A percentile compares a stretch with the other conserved stretches of the same genome.
Conservation (phyloP, 2,113 vertebrate genomes). For the Erythrocercus mccallii region DNA sequence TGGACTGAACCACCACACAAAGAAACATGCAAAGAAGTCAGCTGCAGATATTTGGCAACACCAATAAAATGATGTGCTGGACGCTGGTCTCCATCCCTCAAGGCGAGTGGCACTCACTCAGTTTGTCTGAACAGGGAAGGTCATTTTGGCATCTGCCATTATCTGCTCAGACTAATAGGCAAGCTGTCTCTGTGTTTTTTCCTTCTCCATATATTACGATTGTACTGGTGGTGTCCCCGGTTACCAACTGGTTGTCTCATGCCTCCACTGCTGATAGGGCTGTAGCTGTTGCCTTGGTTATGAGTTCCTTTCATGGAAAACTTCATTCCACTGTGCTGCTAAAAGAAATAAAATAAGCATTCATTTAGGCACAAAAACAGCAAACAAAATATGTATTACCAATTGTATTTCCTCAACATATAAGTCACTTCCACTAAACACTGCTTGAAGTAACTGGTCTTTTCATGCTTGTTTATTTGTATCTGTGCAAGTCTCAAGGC, state of each 20-base stretch:
- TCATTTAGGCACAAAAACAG: not conserved
- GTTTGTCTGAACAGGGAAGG: conserved; percentile 45
- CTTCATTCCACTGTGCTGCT: conserved; percentile 84
- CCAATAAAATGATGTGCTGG: conserved; percentile 65
- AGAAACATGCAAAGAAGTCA: conserved; percentile 81
- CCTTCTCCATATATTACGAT: conserved; percentile 89
- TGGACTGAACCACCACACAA: conserved; percentile 72
- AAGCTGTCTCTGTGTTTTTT: conserved; percentile 91
- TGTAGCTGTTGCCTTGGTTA: conserved; percentile 76
- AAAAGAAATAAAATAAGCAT: not conserved
- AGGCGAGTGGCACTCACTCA: conserved; percentile 51
- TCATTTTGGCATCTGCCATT: conserved; percentile 54
- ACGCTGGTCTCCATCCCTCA: conserved; percentile 70
- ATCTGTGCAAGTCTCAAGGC: not conserved
- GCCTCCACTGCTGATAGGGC: conserved; percentile 63
- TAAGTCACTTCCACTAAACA: not conserved
- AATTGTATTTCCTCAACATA: not conserved
- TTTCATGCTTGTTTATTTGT: not conserved
- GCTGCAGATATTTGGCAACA: conserved; percentile 69
- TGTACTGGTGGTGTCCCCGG: conserved; percentile 86
- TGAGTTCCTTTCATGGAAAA: conserved; percentile 88
- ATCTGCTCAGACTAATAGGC: conserved; percentile 94
- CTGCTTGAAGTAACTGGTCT: not conserved
- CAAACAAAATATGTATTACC: not conserved
- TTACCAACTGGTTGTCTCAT: conserved; percentile 77